phyloP scores from a whole-genome alignment of 2,888 invertebrate genomes.

The Macrosoma leucophasiata region DNA sequence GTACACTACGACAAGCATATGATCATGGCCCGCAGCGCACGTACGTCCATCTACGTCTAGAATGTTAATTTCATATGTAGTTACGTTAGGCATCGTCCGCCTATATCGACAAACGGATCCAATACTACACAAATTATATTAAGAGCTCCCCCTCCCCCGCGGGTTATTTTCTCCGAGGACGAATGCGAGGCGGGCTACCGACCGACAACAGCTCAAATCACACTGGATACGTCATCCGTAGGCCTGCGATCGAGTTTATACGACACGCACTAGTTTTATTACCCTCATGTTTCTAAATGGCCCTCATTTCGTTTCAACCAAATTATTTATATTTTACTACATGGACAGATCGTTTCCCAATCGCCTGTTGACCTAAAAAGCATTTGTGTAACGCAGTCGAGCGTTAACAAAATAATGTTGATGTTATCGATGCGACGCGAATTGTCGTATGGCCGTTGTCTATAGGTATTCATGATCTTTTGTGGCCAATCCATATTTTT shows the following conservation, averaged over 20 bases:
- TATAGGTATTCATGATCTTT: no score
- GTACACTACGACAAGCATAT: no score
- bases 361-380: conserved; percentile 69
- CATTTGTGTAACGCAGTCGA: conserved; percentile 64
- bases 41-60: conserved; percentile 56
- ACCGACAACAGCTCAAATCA: conserved; percentile 40
- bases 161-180: no score
- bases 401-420: conserved; percentile 63
- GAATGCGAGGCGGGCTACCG: conserved; percentile 26
- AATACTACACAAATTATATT: conserved; percentile 36
- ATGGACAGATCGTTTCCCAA: conserved; percentile 72
- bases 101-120: conserved; percentile 48
- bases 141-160: conserved; percentile 39
- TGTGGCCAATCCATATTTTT: no score
- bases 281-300: conserved; percentile 75
- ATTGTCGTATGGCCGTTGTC: conserved; percentile 27
- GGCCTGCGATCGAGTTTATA: conserved; percentile 64
- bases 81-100: conserved; percentile 46
- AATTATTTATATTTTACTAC: conserved; percentile 75
- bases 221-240: conserved; percentile 43
- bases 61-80: conserved; percentile 55
- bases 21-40: conserved; percentile 58
- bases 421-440: conserved; percentile 47
- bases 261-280: conserved; percentile 74
- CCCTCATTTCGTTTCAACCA: conserved; percentile 72